Evolutionary conservation across 2,113 vertebrate species (phyloP).

Genomic region (Leptosomus discolor): DNA sequence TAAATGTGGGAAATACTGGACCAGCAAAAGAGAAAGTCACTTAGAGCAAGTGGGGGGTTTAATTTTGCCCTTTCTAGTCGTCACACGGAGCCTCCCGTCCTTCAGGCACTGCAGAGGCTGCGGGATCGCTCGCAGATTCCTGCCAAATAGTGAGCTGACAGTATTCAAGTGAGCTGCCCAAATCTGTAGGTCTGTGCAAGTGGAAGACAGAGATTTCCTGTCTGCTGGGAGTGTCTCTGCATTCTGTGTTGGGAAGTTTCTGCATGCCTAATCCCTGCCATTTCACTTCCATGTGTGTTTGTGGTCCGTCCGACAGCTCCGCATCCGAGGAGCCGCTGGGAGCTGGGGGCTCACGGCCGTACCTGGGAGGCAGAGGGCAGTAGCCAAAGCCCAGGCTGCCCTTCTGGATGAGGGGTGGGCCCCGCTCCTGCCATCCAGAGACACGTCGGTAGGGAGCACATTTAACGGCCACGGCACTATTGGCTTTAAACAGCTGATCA

Average conservation of each 20-base stretch:
- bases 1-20: neutral
- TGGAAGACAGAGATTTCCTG: neutral
- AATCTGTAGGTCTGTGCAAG: neutral
- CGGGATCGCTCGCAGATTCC: neutral
- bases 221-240: neutral
- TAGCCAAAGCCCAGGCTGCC: neutral
- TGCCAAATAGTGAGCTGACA: neutral
- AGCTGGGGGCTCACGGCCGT: neutral
- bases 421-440: neutral
- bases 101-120: neutral
- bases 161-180: neutral
- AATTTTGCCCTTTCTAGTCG: neutral
- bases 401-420: neutral
- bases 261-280: neutral
- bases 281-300: neutral
- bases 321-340: neutral
- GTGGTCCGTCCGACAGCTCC: neutral
- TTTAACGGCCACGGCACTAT: neutral
- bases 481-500: neutral
- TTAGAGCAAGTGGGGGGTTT: neutral
- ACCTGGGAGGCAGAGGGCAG: neutral
- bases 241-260: neutral
- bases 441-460: neutral
- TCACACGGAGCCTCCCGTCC: neutral
- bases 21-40: neutral